Conservation (phyloP, 1,140 invertebrate genomes). For the Listronotus bonariensis region DNA sequence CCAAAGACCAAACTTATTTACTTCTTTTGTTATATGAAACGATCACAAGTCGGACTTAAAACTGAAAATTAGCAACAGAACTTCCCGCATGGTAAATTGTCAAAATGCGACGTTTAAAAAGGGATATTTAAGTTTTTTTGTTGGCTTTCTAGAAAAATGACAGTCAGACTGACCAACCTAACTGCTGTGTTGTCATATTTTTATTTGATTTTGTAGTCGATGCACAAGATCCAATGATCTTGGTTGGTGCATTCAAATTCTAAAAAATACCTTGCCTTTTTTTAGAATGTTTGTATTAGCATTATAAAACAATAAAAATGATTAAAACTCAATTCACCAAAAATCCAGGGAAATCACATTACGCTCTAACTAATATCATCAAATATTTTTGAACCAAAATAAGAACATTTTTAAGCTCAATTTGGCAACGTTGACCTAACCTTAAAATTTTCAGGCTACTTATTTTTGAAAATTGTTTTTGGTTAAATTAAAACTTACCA, state of each 20-base stretch:
- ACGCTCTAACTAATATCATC: too few relatives aligned
- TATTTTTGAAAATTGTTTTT: not conserved
- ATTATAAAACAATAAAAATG: too few relatives aligned
- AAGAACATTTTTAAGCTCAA: too few relatives aligned
- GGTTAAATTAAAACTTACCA: constrained; percentile 62
- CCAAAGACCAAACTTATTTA: not conserved
- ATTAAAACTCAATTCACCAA: too few relatives aligned
- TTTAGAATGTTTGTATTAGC: too few relatives aligned
- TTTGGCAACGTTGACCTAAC: constrained; percentile 2
- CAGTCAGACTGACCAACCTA: constrained; percentile 5
- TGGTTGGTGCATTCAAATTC: too few relatives aligned
- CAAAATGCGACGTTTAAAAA: constrained; percentile 30
- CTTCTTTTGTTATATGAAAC: not conserved
- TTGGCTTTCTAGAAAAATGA: constrained; percentile 8
- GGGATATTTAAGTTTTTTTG: constrained; percentile 18
- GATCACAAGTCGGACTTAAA: constrained; percentile 16
- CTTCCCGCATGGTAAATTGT: constrained; percentile 45
- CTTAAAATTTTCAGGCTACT: not conserved
- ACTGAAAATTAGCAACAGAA: constrained; percentile 31
- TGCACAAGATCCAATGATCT: too few relatives aligned
- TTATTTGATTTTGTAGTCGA: too few relatives aligned
- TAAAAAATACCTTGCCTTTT: too few relatives aligned
- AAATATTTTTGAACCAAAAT: too few relatives aligned
- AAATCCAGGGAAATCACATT: too few relatives aligned
- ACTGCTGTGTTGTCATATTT: not conserved